Base-by-base conservation (phyloP, 2,888 invertebrate species). In the Coremacera marginata region DNA sequence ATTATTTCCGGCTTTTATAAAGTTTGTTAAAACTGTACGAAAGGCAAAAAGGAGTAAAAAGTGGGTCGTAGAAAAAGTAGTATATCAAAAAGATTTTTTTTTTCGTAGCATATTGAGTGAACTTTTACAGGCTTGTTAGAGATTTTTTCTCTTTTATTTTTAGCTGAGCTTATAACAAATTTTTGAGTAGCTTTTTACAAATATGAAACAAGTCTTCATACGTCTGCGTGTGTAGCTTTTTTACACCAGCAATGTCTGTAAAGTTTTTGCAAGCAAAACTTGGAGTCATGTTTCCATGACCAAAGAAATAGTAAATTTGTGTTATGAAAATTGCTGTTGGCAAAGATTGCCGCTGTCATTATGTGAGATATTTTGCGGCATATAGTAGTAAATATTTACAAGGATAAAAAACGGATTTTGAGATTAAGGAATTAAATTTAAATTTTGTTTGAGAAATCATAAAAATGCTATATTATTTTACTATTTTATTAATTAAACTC, bases 1-100 rank as follows among this genome's bases (percentile, higher is more conserved):
- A 85, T 84, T 85, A 85, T 84, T 85, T 84, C 84, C 84, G 84
- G 83, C 83, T 84, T 83, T 84, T 83, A 82, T 81, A 84, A 85
- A 83, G 80, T 84, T 84, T 82, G 76, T 76, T 80, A 78, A 75
- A 71, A 76, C 78, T 80, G 78, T 80, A 77, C 51, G 52, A 65
- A 55, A 16, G n/a, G 25, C 14, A 51, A 49, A 37, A 55, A 37
- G 49, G 34, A 76, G 31, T 76, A 31, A 31, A 31, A 4, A 67
- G 68, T 27, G 25, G 70, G 62, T 76, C 34, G 65, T 55, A 34
- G 27, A 49, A 68, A 75, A 44, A 71, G 34, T 44, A 67, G 60
- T 75, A 27, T 25, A 44, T 75, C 37, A 49, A 52, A 57, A 67
- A 37, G 37, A 55, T 65, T 73, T 51, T 65, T 44, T 44, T 68